phyloP scores from a whole-genome alignment of 2,888 invertebrate genomes.

The Lamproptera curius region DNA sequence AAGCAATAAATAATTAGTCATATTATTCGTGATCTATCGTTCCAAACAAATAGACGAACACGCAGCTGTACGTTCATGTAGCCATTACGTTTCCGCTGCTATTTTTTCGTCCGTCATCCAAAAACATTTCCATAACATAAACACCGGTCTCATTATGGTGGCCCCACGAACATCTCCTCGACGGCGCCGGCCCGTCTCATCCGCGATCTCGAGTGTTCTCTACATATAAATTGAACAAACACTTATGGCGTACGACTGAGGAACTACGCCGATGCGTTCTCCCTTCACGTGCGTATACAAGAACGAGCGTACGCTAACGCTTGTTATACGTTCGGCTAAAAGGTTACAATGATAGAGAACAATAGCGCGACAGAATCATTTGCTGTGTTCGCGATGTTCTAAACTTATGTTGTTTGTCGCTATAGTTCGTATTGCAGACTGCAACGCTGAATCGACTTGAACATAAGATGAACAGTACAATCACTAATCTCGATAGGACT shows the following conservation, averaged over 20 bases:
- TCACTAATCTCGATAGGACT: no score
- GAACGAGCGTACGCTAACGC: no score
- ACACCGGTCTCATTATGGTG: slow-evolving; percentile 18
- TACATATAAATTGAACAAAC: slow-evolving; percentile 53
- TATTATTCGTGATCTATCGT: no score
- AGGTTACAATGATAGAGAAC: no score
- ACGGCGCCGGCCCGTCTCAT: slow-evolving; percentile 56
- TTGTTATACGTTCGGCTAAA: no score
- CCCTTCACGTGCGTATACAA: slow-evolving; percentile 27
- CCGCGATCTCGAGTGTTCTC: slow-evolving; percentile 38
- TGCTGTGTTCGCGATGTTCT: no score
- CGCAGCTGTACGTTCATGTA: not conserved
- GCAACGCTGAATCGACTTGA: no score
- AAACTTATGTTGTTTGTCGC: no score
- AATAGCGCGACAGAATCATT: no score
- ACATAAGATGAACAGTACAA: no score
- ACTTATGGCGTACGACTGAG: slow-evolving; percentile 35
- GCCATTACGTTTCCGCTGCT: not conserved
- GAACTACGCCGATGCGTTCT: slow-evolving; percentile 27
- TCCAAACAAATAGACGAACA: slow-evolving; percentile 1
- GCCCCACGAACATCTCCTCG: slow-evolving; percentile 18
- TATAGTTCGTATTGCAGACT: no score
- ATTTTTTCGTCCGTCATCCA: slow-evolving; percentile 8
- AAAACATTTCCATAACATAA: slow-evolving; percentile 17
- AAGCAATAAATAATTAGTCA: no score